These are phyloP conservation scores for Gobius niger DNA, from an alignment of 2,113 vertebrate genomes.

Conservation along the genomic window DNA sequence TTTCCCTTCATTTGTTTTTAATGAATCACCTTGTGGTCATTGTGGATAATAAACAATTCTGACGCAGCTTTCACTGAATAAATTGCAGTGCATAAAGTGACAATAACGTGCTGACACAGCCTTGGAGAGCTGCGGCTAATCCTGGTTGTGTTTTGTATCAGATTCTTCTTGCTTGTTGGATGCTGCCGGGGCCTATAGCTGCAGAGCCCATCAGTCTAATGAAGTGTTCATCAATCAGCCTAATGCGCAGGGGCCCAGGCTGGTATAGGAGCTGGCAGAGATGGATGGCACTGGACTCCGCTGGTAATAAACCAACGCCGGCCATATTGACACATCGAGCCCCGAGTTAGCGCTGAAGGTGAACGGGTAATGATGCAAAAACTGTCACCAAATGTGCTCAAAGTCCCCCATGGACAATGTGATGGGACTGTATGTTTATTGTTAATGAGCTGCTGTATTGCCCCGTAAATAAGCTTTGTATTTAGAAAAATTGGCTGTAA, in stretches of 20 bases:
- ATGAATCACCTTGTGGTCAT: background rate
- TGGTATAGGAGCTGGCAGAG: conserved; percentile 46
- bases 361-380: conserved; percentile 2
- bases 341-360: conserved; percentile 1
- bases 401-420: background rate
- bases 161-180: conserved; percentile 31
- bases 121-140: conserved; percentile 13
- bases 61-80: background rate
- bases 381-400: conserved; percentile 1
- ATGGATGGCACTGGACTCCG: conserved; percentile 44
- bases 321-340: conserved; percentile 4
- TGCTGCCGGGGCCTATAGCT: conserved; percentile 23
- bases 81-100: conserved; percentile 24
- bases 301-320: conserved; percentile 36
- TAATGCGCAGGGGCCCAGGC: conserved; percentile 42
- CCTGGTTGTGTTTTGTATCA: conserved; percentile 37
- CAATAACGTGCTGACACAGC: conserved; percentile 16
- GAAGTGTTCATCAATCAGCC: conserved; percentile 63
- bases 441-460: background rate
- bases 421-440: background rate
- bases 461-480: too few relatives aligned
- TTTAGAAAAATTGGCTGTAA: too few relatives aligned
- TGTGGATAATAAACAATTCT: conserved; percentile 9
- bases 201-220: conserved; percentile 67
- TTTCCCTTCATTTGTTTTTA: background rate